Percentiles rank a stretch among this genome's conserved stretches.
phyloP scores from a whole-genome alignment of 1,140 invertebrate species.

The Pogonomyrmex barbatus region DNA sequence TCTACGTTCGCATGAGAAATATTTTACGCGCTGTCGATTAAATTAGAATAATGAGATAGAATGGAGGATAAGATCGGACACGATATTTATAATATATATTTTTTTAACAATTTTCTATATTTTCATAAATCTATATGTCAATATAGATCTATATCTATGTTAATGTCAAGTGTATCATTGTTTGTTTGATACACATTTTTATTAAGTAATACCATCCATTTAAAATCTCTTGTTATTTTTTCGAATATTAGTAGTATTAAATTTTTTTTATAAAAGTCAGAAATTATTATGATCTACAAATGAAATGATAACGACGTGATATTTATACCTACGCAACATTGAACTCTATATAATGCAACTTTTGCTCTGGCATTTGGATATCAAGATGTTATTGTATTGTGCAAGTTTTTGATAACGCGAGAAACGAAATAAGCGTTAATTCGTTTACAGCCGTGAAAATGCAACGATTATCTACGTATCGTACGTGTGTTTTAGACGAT shows the following conservation, averaged over 20 bases:
- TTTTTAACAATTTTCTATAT: constrained; percentile 20
- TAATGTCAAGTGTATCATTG: neutral
- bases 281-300: constrained; percentile 3
- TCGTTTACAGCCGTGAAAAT: neutral
- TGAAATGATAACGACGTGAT: neutral
- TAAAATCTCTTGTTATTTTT: constrained; percentile 6
- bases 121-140: neutral
- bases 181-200: neutral
- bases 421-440: constrained; percentile 5
- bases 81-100: too few relatives aligned
- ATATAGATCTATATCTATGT: neutral
- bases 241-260: neutral
- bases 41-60: neutral
- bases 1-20: constrained; percentile 5
- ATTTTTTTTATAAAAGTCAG: neutral
- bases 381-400: neutral
- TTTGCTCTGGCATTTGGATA: neutral
- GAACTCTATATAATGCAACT: neutral
- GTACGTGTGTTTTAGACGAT: neutral
- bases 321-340: neutral
- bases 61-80: too few relatives aligned
- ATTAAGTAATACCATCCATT: neutral
- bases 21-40: constrained; percentile 18
- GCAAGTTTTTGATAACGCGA: constrained; percentile 5
- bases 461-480: neutral